phyloP scores from a whole-genome alignment of 1,140 invertebrate species.

The Propsilocerus akamusi region DNA sequence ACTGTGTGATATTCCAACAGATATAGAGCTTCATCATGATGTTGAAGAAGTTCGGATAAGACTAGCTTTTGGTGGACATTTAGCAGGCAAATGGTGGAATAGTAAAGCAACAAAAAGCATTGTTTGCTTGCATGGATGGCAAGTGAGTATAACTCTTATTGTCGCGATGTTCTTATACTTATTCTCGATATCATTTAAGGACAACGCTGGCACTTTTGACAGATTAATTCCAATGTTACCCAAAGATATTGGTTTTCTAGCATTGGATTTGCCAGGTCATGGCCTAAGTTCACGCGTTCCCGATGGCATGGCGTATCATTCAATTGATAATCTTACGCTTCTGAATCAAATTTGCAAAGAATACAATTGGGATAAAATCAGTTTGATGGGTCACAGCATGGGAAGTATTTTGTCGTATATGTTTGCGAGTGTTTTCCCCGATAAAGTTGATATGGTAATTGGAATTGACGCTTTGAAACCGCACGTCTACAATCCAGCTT shows the following conservation, averaged over 20 bases:
- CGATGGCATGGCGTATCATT: slow-evolving; percentile 32
- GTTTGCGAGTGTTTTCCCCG: slow-evolving; percentile 35
- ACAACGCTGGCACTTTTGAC: slow-evolving; percentile 53
- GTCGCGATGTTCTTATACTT: no score
- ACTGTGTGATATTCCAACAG: no score
- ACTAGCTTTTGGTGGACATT: slow-evolving; percentile 40
- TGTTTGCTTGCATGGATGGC: slow-evolving; percentile 53
- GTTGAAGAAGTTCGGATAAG: slow-evolving; percentile 43
- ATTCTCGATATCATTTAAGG: no score
- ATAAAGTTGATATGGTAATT: slow-evolving; percentile 37
- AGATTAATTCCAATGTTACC: slow-evolving; percentile 36
- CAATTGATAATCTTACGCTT: slow-evolving; percentile 19
- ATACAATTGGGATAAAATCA: slow-evolving; percentile 47
- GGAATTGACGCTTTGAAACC: slow-evolving; percentile 40
- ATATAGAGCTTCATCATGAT: no score
- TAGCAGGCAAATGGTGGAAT: slow-evolving; percentile 47
- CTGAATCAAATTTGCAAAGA: not conserved
- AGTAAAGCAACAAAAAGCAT: no score
- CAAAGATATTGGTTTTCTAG: slow-evolving; percentile 33
- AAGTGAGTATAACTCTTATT: no score
- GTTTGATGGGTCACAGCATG: slow-evolving; percentile 47
- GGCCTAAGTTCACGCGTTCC: slow-evolving; percentile 43
- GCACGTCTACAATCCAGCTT: slow-evolving; percentile 17
- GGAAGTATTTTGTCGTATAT: slow-evolving; percentile 36
- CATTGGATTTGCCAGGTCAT: slow-evolving; percentile 52